These are phyloP conservation scores for Hycleus cichorii DNA, from an alignment of 1,140 invertebrate species.

Conservation along the genomic window DNA sequence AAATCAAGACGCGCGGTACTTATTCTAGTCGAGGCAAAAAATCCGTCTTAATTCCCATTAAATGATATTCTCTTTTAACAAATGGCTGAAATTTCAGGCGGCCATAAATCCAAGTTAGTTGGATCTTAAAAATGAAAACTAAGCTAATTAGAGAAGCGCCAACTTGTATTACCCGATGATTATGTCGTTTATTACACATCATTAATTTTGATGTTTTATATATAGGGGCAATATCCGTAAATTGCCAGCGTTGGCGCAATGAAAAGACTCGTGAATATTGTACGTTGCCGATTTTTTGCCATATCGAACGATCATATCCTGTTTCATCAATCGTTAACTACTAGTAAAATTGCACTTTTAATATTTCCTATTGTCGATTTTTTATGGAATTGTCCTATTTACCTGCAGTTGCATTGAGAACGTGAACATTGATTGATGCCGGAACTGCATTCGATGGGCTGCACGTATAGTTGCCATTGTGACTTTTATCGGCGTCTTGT, in stretches of 20 bases:
- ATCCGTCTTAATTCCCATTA: not conserved
- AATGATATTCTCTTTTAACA: not conserved
- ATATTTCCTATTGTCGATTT: no score
- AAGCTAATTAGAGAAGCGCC: no score
- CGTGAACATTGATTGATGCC: constrained; percentile 61
- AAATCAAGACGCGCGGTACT: no score
- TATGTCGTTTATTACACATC: constrained; percentile 1
- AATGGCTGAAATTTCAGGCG: no score
- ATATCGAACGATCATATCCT: no score
- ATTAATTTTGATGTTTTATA: constrained; percentile 4
- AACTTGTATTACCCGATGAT: not conserved
- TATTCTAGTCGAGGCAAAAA: no score
- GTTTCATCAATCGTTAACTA: no score
- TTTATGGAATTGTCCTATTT: not conserved
- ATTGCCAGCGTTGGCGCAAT: not conserved
- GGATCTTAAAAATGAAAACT: no score
- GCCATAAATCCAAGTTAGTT: no score
- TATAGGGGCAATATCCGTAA: constrained; percentile 2
- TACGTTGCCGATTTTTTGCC: no score
- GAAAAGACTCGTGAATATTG: not conserved
- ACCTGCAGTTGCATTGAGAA: constrained; percentile 46
- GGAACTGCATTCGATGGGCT: constrained; percentile 60
- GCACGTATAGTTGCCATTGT: constrained; percentile 63
- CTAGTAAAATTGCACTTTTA: no score
- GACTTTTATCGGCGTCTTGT: constrained; percentile 48